Evolutionary conservation across 2,113 vertebrate genomes (phyloP), one percentile per base, ranked within the genome.

Genomic region (Pampusana beccarii): DNA sequence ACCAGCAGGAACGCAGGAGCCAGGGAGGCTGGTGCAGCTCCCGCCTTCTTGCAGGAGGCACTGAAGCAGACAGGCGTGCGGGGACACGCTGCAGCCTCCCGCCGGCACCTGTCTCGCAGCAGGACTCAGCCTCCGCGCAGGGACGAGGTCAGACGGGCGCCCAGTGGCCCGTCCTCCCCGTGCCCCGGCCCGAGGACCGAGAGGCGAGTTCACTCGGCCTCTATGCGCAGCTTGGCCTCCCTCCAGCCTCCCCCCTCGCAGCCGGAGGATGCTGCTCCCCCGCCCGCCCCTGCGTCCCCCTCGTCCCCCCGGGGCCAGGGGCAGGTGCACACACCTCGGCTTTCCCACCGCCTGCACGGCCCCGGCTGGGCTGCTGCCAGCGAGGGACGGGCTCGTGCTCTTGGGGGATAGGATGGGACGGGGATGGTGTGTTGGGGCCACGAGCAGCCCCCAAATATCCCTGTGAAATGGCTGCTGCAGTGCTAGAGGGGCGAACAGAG

Each of bases 381-480:
- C 0, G 0, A 50, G 58, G 51, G 65, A 60, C 0, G 7, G 19
- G 44, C 25, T 58, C 13, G 6, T 5, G 12, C 36, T 84, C 18
- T 40, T 0, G 0, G 29, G 15, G 23, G 8, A 14, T 24, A 26
- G 48, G 29, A 44, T 0, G 3, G 26, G 67, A 28, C 50, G 67
- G 67, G 33, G 34, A 75, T 0, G 1, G 16, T 23, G 65, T 71
- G 11, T 23, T 31, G 56, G 31, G 65, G 40, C 28, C 40, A 17
- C 2, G 33, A 83, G 75, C 24, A 28, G 33, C 31, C 40, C 51
- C 5, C 13, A 77, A 62, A 18, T 10, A 51, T 90, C 64, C 38
- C 29, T 65, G 74, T 21, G 50, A 29, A 54, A 24, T 31, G 10
- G 44, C 65, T 78, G 48, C 46, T 56, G 60, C 40, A 42, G 51